A percentile compares a stretch with the other conserved stretches of the same genome.
phyloP scores from a whole-genome alignment of 2,888 invertebrate genomes.

The Melieria crassipennis region DNA sequence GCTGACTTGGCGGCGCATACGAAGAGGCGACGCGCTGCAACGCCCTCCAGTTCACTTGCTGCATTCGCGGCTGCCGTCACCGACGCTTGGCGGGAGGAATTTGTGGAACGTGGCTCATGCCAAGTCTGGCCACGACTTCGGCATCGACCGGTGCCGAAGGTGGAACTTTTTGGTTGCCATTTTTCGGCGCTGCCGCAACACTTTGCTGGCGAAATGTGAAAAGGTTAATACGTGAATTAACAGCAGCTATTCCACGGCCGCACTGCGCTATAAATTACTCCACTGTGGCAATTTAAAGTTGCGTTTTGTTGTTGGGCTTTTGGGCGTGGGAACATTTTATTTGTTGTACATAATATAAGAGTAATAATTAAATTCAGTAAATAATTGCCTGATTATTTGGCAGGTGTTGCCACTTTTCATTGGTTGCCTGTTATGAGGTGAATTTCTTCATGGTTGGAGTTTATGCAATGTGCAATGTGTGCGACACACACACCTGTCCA shows the following conservation, averaged over 20 bases:
- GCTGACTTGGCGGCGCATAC: not conserved
- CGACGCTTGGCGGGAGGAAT: slow-evolving; percentile 29
- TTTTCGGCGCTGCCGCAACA: slow-evolving; percentile 35
- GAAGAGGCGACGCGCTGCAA: slow-evolving; percentile 22
- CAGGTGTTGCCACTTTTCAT: no score
- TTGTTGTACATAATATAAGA: not conserved
- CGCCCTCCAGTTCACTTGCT: slow-evolving; percentile 23
- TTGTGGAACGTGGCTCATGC: slow-evolving; percentile 36
- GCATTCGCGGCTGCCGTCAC: slow-evolving; percentile 23
- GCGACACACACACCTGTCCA: not conserved
- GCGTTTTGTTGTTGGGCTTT: not conserved
- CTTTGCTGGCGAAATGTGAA: slow-evolving; percentile 58
- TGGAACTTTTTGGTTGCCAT: slow-evolving; percentile 47
- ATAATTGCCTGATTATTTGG: no score
- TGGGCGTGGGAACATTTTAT: not conserved
- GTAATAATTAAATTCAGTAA: not conserved
- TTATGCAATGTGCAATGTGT: not conserved
- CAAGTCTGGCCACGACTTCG: not conserved
- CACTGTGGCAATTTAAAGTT: not conserved
- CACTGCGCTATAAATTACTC: not conserved
- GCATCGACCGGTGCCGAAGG: slow-evolving; percentile 7
- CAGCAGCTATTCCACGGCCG: slow-evolving; percentile 52
- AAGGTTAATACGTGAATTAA: slow-evolving; percentile 63
- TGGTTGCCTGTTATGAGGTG: not conserved
- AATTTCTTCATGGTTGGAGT: slow-evolving; percentile 4